phyloP scores from a whole-genome alignment of 2,797 vertebrate genomes.

The Limosa lapponica region DNA sequence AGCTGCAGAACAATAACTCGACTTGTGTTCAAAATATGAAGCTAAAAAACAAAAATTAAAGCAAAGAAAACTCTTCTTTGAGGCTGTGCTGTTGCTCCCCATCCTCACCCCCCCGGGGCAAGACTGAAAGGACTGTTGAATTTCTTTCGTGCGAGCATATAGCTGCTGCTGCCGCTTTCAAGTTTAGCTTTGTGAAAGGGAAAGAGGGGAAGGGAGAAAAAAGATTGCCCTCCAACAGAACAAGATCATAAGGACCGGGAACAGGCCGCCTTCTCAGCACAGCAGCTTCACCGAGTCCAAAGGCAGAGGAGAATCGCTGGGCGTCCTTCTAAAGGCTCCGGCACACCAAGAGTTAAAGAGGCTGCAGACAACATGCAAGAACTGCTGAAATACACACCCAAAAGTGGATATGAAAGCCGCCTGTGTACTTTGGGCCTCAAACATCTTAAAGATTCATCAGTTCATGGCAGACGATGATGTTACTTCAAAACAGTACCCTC shows the following conservation, averaged over 20 bases:
- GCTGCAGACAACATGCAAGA: background rate
- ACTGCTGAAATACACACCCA: background rate
- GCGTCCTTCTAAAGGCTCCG: background rate
- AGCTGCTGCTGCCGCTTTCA: constrained; percentile 69
- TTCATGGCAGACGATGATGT: background rate
- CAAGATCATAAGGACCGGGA: constrained; percentile 50
- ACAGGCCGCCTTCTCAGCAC: background rate
- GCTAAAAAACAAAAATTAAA: constrained; percentile 79
- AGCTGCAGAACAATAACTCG: constrained; percentile 86
- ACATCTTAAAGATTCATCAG: background rate
- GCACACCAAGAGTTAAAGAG: constrained; percentile 14
- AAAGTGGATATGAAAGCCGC: background rate
- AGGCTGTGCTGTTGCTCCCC: constrained; percentile 53
- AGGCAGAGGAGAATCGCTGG: background rate
- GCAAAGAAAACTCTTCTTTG: constrained; percentile 83
- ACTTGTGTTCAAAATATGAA: constrained; percentile 84
- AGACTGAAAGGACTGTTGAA: constrained; percentile 68
- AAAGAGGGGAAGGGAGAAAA: constrained; percentile 41
- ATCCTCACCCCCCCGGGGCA: constrained; percentile 35
- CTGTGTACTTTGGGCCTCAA: background rate
- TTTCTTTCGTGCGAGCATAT: constrained; percentile 61
- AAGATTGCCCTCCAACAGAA: constrained; percentile 64
- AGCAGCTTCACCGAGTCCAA: background rate
- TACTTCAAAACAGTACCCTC: background rate
- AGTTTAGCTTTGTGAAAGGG: constrained; percentile 69